phyloP scores from a whole-genome alignment of 2,888 invertebrate genomes.

The Mythimna impura region DNA sequence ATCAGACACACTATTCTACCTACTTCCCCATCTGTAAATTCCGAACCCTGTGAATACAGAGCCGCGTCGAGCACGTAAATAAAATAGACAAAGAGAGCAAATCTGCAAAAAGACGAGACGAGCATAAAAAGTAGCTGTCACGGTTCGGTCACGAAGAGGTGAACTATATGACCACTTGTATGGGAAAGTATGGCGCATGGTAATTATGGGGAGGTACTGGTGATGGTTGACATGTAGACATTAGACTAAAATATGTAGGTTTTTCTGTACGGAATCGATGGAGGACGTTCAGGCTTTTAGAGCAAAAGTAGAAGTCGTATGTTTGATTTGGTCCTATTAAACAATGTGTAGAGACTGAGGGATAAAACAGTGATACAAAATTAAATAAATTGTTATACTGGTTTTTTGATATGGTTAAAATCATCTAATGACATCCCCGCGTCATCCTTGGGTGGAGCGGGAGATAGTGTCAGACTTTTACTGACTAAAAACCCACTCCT shows the following conservation, averaged over 20 bases:
- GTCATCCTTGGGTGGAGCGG: too few species aligned
- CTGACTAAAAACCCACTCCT: too few species aligned
- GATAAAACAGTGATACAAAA: too few species aligned
- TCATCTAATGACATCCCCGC: too few species aligned
- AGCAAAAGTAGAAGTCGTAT: background rate
- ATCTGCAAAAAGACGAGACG: conserved; percentile 80
- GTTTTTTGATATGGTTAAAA: too few species aligned
- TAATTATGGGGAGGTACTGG: conserved; percentile 37
- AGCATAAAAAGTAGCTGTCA: conserved; percentile 89
- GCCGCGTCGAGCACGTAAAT: conserved; percentile 80
- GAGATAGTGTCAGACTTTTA: too few species aligned
- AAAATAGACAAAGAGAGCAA: conserved; percentile 88
- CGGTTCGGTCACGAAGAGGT: conserved; percentile 84
- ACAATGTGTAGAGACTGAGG: too few species aligned
- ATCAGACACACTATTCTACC: conserved; percentile 29
- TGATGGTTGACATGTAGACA: conserved; percentile 23
- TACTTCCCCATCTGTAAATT: conserved; percentile 36
- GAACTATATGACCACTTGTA: conserved; percentile 79
- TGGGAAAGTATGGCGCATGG: conserved; percentile 51
- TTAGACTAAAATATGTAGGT: background rate
- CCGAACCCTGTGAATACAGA: conserved; percentile 71
- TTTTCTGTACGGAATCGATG: background rate
- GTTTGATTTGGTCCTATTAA: too few species aligned
- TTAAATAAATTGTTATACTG: too few species aligned
- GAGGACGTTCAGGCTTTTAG: background rate